Percentiles rank a stretch among this genome's conserved stretches.
Conservation (phyloP, 1,140 invertebrate species). For the Drosophila orena region DNA sequence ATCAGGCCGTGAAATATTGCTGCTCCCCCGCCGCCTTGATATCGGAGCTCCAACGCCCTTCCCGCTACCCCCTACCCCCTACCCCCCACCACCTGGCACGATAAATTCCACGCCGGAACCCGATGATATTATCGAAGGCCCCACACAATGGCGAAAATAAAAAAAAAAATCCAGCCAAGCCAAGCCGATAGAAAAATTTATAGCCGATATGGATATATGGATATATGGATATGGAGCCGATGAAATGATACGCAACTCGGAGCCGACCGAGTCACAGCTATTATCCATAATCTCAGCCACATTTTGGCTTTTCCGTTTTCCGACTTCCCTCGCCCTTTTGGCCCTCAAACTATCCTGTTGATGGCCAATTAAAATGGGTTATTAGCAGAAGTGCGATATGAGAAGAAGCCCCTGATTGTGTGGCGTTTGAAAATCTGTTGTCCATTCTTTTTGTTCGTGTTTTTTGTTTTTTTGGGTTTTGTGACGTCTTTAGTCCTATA, state of each 20-base stretch:
- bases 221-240: conserved; percentile 59
- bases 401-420: conserved; percentile 53
- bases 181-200: conserved; percentile 73
- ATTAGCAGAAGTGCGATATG: conserved; percentile 70
- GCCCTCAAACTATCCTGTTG: conserved; percentile 27
- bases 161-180: conserved; percentile 1
- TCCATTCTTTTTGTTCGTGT: conserved; percentile 10
- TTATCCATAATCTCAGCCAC: conserved; percentile 54
- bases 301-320: conserved; percentile 32
- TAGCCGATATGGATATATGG: conserved; percentile 60
- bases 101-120: conserved; percentile 70
- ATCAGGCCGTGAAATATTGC: conserved; percentile 78
- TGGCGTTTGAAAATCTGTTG: conserved; percentile 70
- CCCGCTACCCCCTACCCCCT: neutral
- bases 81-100: conserved; percentile 56
- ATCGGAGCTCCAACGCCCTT: conserved; percentile 33
- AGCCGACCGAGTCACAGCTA: conserved; percentile 6
- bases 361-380: conserved; percentile 80
- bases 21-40: conserved; percentile 45
- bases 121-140: conserved; percentile 74
- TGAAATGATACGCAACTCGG: conserved; percentile 65
- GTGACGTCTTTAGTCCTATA: conserved; percentile 55
- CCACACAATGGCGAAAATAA: conserved; percentile 73
- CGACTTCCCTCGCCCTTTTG: neutral
- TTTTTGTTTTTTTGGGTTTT: conserved; percentile 8